Conservation (phyloP, 2,888 invertebrate genomes). For the Caenorhabditis sinica region DNA sequence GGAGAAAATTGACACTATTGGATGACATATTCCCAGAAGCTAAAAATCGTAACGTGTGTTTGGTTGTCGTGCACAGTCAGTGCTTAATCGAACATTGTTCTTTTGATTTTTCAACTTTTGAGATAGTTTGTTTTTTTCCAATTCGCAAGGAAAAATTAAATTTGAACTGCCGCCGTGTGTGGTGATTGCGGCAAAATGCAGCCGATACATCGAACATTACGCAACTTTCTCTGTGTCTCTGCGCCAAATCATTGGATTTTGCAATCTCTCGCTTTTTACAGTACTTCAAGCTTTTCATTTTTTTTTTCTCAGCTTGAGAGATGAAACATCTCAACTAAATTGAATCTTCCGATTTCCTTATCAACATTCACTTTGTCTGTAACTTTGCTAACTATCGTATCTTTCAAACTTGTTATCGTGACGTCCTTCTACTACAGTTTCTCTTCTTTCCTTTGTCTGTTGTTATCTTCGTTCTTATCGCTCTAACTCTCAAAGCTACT, state of each 20-base stretch:
- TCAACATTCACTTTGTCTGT: constrained; percentile 16
- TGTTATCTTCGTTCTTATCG: constrained; percentile 45
- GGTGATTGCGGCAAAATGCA: constrained; percentile 8
- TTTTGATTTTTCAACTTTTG: no score
- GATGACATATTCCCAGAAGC: no score
- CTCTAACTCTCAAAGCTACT: constrained; percentile 4
- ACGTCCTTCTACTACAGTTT: constrained; percentile 6
- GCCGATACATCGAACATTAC: constrained; percentile 19
- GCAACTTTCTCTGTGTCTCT: constrained; percentile 23
- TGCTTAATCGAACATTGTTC: no score
- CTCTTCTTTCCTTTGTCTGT: constrained; percentile 40
- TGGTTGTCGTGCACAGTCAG: no score
- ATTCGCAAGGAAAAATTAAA: neutral
- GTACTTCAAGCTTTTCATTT: constrained; percentile 3
- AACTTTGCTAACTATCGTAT: constrained; percentile 9
- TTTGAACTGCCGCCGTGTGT: constrained; percentile 13
- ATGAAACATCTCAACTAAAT: neutral
- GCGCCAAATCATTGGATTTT: neutral
- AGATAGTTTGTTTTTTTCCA: neutral
- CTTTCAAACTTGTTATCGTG: constrained; percentile 49
- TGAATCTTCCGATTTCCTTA: constrained; percentile 4
- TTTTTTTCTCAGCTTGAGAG: neutral
- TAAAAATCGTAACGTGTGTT: no score
- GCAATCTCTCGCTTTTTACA: neutral
- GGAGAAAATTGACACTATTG: no score